Conservation (phyloP, 1,140 invertebrate genomes). For the Lasioglossum albipes region DNA sequence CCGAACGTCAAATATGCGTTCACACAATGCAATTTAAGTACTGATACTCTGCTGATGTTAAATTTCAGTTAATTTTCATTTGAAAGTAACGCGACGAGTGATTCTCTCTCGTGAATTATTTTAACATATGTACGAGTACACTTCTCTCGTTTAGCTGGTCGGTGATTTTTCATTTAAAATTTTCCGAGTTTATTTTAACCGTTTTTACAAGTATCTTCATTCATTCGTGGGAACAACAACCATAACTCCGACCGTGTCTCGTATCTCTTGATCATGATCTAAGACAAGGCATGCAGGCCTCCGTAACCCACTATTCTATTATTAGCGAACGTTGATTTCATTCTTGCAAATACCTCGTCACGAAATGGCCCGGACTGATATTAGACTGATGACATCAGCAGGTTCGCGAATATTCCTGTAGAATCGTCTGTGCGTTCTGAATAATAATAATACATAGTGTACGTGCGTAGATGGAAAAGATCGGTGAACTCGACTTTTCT, state of each 20-base stretch:
- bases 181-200: too few relatives aligned
- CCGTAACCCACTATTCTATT: slow-evolving; percentile 5
- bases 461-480: too few relatives aligned
- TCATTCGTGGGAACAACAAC: not conserved
- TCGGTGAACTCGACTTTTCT: too few relatives aligned
- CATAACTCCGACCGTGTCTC: not conserved
- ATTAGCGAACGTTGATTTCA: slow-evolving; percentile 34
- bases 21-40: not conserved
- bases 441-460: too few relatives aligned
- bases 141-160: too few relatives aligned
- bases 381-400: not conserved
- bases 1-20: not conserved
- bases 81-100: too few relatives aligned
- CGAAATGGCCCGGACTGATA: not conserved
- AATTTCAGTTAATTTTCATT: not conserved
- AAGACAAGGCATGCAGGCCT: slow-evolving; percentile 14
- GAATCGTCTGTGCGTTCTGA: not conserved
- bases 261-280: slow-evolving; percentile 17
- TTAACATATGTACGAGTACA: too few relatives aligned
- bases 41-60: too few relatives aligned
- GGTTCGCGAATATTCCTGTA: not conserved
- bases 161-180: too few relatives aligned
- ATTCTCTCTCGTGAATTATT: too few relatives aligned
- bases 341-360: not conserved
- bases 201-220: not conserved